Percentiles rank a stretch among this genome's conserved stretches.
phyloP scores from a whole-genome alignment of 1,140 invertebrate genomes.

The fruit fly (Drosophila melanogaster) region Release_6_plus_ISO1_MT NT_033777.3:25059501-25060000 shows the following conservation, averaged over 20 bases:
- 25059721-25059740: conserved; percentile 11
- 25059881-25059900: conserved; percentile 4
- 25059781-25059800: conserved; percentile 4
- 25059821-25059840: background rate
- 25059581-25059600: no score
- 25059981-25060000: conserved; percentile 32
- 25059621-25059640: background rate
- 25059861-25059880: background rate
- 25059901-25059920: background rate
- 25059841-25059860: background rate
- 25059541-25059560: conserved; percentile 91
- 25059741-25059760: conserved; percentile 19
- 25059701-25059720: conserved; percentile 35
- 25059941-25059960: background rate
- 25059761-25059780: conserved; percentile 10
- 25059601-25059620: background rate
- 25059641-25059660: background rate
- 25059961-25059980: background rate
- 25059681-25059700: conserved; percentile 49
- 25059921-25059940: background rate
- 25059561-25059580: conserved; percentile 77
- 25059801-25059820: background rate
- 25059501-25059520: conserved; percentile 91
- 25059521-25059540: conserved; percentile 88
- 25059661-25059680: conserved; percentile 43